phyloP scores from a whole-genome alignment of 2,888 invertebrate species.

The Epistrophe eligans region DNA sequence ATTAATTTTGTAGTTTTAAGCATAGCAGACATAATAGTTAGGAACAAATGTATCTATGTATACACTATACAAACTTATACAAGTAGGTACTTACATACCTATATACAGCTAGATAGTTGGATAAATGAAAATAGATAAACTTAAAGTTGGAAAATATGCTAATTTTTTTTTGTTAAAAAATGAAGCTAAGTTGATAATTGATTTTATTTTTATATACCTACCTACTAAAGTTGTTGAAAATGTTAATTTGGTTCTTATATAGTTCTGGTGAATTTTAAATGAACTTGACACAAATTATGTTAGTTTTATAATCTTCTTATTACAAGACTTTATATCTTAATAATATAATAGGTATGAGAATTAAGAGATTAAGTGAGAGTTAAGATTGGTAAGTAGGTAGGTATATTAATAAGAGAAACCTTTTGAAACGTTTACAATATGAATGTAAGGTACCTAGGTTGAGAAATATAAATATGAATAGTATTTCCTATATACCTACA shows the following conservation, averaged over 20 bases:
- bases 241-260: slow-evolving; percentile 5
- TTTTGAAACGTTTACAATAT: too few relatives aligned
- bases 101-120: background rate
- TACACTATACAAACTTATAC: too few relatives aligned
- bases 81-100: too few relatives aligned
- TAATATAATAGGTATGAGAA: background rate
- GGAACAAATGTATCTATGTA: too few relatives aligned
- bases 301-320: background rate
- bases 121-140: background rate
- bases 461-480: too few relatives aligned
- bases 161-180: background rate
- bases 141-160: slow-evolving; percentile 14
- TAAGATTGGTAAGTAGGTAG: too few relatives aligned
- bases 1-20: background rate
- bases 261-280: slow-evolving; percentile 16
- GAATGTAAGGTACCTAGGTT: too few relatives aligned
- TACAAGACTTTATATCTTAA: background rate
- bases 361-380: background rate
- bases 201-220: background rate
- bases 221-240: background rate
- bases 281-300: slow-evolving; percentile 27
- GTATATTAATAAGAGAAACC: too few relatives aligned
- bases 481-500: too few relatives aligned
- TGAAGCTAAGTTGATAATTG: background rate
- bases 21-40: too few relatives aligned